These are phyloP conservation scores for Rhamphomyia laevipes DNA, from an alignment of 2,888 invertebrate species.

Conservation along the genomic window DNA sequence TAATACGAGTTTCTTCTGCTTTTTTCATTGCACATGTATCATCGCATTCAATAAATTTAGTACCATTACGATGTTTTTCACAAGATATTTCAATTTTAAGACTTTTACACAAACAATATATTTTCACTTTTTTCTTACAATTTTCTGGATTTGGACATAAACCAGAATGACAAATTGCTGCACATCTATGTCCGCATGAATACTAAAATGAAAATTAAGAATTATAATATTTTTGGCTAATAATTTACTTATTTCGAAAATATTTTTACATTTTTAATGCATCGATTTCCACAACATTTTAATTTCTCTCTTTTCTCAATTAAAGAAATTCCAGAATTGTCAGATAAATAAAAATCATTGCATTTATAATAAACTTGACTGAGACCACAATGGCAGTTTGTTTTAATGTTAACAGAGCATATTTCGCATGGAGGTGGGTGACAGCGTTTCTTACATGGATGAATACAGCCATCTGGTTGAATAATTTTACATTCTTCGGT, in stretches of 20 bases:
- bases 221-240: not conserved
- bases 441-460: constrained; percentile 58
- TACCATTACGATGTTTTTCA: constrained; percentile 40
- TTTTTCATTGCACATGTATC: constrained; percentile 48
- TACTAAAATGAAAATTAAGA: constrained; percentile 41
- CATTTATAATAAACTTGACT: constrained; percentile 67
- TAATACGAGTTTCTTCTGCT: constrained; percentile 39
- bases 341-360: constrained; percentile 47
- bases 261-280: constrained; percentile 60
- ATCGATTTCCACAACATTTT: constrained; percentile 65
- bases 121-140: constrained; percentile 70
- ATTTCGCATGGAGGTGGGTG: constrained; percentile 64
- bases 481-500: constrained; percentile 47
- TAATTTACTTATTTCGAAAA: constrained; percentile 3
- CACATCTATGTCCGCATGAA: constrained; percentile 74
- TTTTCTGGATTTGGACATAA: constrained; percentile 50
- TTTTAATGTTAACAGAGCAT: constrained; percentile 56
- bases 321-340: constrained; percentile 36
- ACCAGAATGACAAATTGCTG: constrained; percentile 60
- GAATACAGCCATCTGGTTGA: constrained; percentile 62
- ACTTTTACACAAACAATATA: constrained; percentile 66
- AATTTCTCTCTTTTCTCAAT: constrained; percentile 21
- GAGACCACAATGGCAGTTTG: constrained; percentile 73
- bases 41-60: constrained; percentile 47
- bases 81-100: constrained; percentile 63